These are phyloP conservation scores for Saxidomus purpurata DNA, from an alignment of 1,140 invertebrate species.

Conservation along the genomic window DNA sequence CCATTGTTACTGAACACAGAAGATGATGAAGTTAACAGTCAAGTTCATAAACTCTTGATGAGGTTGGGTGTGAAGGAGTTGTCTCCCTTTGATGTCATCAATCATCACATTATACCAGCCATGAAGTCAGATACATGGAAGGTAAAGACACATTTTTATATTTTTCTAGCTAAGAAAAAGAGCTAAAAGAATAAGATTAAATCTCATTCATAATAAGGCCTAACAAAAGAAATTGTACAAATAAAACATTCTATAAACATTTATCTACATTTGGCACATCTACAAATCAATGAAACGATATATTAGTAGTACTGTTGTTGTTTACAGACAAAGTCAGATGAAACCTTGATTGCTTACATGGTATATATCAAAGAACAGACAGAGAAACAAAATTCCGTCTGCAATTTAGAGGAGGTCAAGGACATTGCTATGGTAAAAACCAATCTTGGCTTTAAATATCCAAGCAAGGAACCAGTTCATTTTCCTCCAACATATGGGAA, in stretches of 20 bases:
- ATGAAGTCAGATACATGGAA: slow-evolving; percentile 78
- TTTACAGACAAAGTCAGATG: slow-evolving; percentile 74
- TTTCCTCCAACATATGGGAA: slow-evolving; percentile 81
- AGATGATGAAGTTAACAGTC: slow-evolving; percentile 83
- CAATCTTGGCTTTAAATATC: slow-evolving; percentile 79
- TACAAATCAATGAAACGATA: too few species aligned
- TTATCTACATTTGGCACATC: too few species aligned
- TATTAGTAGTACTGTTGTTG: too few species aligned
- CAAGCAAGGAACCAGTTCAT: slow-evolving; percentile 76
- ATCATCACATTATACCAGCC: slow-evolving; percentile 83
- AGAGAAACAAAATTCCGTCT: slow-evolving; percentile 72
- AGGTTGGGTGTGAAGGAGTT: slow-evolving; percentile 80
- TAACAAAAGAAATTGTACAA: too few species aligned
- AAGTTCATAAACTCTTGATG: slow-evolving; percentile 80
- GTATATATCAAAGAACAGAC: slow-evolving; percentile 82
- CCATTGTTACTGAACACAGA: slow-evolving; percentile 71
- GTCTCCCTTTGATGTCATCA: slow-evolving; percentile 81
- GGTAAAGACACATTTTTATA: too few species aligned
- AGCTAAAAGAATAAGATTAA: too few species aligned
- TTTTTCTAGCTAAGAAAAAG: too few species aligned
- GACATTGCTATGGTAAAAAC: slow-evolving; percentile 77
- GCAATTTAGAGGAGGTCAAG: slow-evolving; percentile 77
- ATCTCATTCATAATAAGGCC: too few species aligned
- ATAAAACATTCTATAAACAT: too few species aligned
- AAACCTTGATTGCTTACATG: slow-evolving; percentile 80